Evolutionary conservation across 2,888 invertebrate genomes (phyloP).

Genomic region (Troides oblongomaculatus): DNA sequence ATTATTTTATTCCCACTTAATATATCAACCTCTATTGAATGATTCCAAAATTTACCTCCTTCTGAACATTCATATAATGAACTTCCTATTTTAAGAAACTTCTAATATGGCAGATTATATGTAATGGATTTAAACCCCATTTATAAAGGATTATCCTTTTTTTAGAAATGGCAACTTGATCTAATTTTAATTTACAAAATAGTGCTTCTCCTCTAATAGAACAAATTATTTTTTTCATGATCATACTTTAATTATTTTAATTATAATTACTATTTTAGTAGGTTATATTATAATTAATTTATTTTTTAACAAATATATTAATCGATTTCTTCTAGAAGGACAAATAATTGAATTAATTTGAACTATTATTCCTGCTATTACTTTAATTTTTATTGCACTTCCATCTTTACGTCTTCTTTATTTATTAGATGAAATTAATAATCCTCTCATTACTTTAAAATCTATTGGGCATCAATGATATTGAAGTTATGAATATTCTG

Average conservation of each 20-base stretch:
- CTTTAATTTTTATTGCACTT: too few relatives aligned
- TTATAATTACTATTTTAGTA: slow-evolving; percentile 82
- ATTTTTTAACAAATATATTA: slow-evolving; percentile 79
- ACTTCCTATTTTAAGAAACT: too few relatives aligned
- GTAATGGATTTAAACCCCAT: too few relatives aligned
- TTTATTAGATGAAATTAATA: too few relatives aligned
- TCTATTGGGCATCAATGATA: slow-evolving; percentile 84
- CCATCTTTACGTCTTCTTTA: too few relatives aligned
- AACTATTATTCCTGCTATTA: slow-evolving; percentile 59
- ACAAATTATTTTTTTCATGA: slow-evolving; percentile 84
- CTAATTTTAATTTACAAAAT: slow-evolving; percentile 78
- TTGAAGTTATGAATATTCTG: slow-evolving; percentile 84
- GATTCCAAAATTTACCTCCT: too few relatives aligned
- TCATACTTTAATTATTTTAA: slow-evolving; percentile 80
- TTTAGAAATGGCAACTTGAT: slow-evolving; percentile 67
- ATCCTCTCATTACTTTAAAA: slow-evolving; percentile 56
- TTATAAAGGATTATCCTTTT: too few relatives aligned
- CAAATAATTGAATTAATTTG: slow-evolving; percentile 83
- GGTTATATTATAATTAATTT: slow-evolving; percentile 77
- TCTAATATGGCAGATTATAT: too few relatives aligned
- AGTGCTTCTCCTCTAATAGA: slow-evolving; percentile 82
- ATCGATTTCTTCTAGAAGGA: slow-evolving; percentile 79
- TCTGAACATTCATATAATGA: too few relatives aligned
- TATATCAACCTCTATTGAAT: too few relatives aligned
- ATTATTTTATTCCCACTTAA: too few relatives aligned